Evolutionary conservation across 2,888 invertebrate genomes (phyloP).

Genomic region (Autographa pulchrina): DNA sequence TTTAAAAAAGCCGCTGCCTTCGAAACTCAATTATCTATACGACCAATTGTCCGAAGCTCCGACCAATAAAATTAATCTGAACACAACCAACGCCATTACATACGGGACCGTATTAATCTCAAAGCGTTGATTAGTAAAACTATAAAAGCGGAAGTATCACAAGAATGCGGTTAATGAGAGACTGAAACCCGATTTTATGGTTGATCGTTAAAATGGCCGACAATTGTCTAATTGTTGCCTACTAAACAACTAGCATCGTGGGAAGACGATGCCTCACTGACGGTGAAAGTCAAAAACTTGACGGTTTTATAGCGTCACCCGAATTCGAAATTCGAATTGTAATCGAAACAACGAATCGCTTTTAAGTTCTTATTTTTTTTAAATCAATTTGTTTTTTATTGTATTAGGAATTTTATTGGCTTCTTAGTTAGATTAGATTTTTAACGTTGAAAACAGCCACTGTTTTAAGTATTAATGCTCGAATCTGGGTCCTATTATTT

Average conservation of each 20-base stretch:
- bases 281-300: conserved; percentile 83
- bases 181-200: conserved; percentile 87
- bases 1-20: conserved; percentile 76
- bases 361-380: conserved; percentile 76
- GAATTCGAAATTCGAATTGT: conserved; percentile 80
- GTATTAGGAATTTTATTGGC: conserved; percentile 62
- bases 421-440: conserved; percentile 44
- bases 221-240: conserved; percentile 89
- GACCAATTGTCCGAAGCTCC: conserved; percentile 84
- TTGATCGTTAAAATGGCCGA: conserved; percentile 87
- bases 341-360: conserved; percentile 83
- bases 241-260: conserved; percentile 84
- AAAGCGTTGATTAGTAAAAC: conserved; percentile 89
- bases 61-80: conserved; percentile 87
- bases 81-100: conserved; percentile 85
- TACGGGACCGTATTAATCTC: conserved; percentile 86
- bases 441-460: conserved; percentile 53
- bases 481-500: conserved; percentile 32
- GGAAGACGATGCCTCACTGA: conserved; percentile 82
- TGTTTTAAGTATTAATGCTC: conserved; percentile 53
- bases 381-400: conserved; percentile 79
- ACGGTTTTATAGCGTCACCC: conserved; percentile 82
- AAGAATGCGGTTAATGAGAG: conserved; percentile 89
- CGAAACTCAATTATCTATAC: conserved; percentile 88
- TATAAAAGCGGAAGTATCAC: conserved; percentile 89